Base-by-base conservation (phyloP, 2,888 invertebrate species). In the Tipula unca region DNA sequence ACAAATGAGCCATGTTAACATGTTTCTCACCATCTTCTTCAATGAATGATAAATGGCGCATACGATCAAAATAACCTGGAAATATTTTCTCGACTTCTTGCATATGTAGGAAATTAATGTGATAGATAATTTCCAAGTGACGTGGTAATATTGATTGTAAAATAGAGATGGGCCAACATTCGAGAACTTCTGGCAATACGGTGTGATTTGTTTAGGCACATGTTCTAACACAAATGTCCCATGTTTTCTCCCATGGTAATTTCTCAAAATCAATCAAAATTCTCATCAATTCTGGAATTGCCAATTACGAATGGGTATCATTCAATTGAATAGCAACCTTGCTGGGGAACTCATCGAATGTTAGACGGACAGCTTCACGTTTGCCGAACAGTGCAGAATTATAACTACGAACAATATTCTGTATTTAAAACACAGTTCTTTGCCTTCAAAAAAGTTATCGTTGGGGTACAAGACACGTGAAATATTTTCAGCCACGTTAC, bases 201-300 rank as follows among this genome's bases (percentile, higher is more conserved):
- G 99, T 99, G 92, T 99, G 99, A 91, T 99, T 99, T 86, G 99
- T 99, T 92, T 99, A 99, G 6, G 98, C 99, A 90, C 98, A 99
- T 39, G 98, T 96, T 88, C 93, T 94, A 3, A 92, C 93, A 0
- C 96, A 96, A 29, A 99, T 93, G 0, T 95, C 93, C 98, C 98
- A 99, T 3, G 99, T 99, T 92, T 96, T 94, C 0, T 98, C 97
- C 95, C 97, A 99, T 0, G 95, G 88, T 42, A 99, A 91, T 35
- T 96, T 96, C 91, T 99, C 99, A 87, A 96, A 93, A 89, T 99
- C 99, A 29, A 99, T 90, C 85, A 99, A 93, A 87, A 99, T 94
- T 87, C 99, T 94, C 95, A 99, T 96, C 88, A 99, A 92, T 91
- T 99, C 99, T 0, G 99, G 99, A 88, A 99, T 98, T 84, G 99